Evolutionary conservation across 2,888 invertebrate species (phyloP).

Genomic region (Muschampia plurimacula): DNA sequence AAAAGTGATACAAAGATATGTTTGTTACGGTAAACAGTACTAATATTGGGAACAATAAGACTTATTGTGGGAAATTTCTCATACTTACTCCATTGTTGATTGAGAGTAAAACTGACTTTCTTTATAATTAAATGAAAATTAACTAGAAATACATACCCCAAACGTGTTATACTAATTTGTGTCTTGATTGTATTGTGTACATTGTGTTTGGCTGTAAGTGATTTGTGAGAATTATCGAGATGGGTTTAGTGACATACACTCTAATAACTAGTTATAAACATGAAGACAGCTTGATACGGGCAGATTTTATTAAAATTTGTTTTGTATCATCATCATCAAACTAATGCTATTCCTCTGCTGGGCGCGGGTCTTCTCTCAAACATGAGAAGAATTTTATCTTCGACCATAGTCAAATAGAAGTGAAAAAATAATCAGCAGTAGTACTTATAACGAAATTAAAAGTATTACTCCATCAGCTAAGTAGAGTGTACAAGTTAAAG

Average conservation of each 20-base stretch:
- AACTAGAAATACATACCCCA: constrained; percentile 18
- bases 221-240: constrained; percentile 23
- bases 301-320: no score
- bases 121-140: constrained; percentile 38
- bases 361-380: no score
- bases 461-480: no score
- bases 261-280: not conserved
- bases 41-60: constrained; percentile 44
- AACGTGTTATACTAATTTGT: constrained; percentile 30
- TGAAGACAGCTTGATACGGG: not conserved
- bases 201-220: constrained; percentile 17
- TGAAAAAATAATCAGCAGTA: no score
- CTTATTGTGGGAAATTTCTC: constrained; percentile 43
- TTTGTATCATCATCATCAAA: no score
- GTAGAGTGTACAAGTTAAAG: no score
- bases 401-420: no score
- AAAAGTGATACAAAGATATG: not conserved
- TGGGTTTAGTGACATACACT: not conserved
- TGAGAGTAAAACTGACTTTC: constrained; percentile 44
- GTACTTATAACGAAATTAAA: no score
- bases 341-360: no score
- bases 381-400: no score
- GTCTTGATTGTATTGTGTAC: not conserved
- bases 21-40: constrained; percentile 15
- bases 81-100: constrained; percentile 43